Percentiles rank a stretch among this genome's conserved stretches.
These are phyloP conservation scores for Cydia splendana DNA, from an alignment of 1,140 invertebrate genomes.

Conservation along the genomic window DNA sequence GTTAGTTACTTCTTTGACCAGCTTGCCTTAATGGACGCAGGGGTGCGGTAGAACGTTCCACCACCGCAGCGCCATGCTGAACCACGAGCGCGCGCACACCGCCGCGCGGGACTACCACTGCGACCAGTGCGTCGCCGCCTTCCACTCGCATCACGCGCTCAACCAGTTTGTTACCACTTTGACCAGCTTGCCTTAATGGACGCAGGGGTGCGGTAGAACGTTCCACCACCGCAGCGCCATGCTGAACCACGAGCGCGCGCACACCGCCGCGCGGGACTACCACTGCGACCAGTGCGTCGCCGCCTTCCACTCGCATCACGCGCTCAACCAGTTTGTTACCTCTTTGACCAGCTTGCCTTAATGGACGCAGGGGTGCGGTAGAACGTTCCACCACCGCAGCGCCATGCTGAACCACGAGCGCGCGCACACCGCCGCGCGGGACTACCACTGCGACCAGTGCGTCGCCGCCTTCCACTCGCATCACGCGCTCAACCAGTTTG, in stretches of 20 bases:
- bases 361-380: background rate
- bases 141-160: constrained; percentile 35
- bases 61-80: background rate
- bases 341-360: too few relatives aligned
- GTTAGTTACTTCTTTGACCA: too few relatives aligned
- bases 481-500: constrained; percentile 40
- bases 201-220: too few relatives aligned
- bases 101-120: constrained; percentile 19
- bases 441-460: constrained; percentile 42
- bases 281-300: constrained; percentile 47
- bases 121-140: constrained; percentile 47
- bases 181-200: too few relatives aligned
- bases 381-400: background rate
- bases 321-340: constrained; percentile 40
- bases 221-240: background rate
- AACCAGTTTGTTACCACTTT: constrained; percentile 36
- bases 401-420: background rate
- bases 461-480: constrained; percentile 41
- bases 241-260: background rate
- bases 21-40: too few relatives aligned
- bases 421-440: background rate
- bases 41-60: background rate
- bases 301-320: constrained; percentile 36
- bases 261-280: background rate
- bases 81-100: background rate